Base-by-base conservation (phyloP, 2,888 invertebrate species). In the Unio pictorum region DNA sequence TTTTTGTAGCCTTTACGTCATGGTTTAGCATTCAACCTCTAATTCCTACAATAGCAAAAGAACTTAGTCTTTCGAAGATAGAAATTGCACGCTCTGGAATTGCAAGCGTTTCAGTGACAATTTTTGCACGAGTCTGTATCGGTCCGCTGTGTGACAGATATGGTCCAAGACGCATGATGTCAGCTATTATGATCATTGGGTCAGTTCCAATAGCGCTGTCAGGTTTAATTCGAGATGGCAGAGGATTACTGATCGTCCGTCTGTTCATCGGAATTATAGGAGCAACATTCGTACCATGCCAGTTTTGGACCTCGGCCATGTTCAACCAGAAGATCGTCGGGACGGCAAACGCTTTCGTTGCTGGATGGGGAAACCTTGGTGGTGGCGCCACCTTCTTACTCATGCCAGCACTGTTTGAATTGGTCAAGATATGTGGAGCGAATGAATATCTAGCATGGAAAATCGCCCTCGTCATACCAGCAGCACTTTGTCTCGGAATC, bases 11-110 rank as follows among this genome's bases (percentile, higher is more conserved):
- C 2, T 72, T 75, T 59, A 72, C 72, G 15, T 58, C 74, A 17
- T 75, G 74, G 74, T 75, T 75, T 55, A 70, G 74, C 2, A 65
- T 75, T 4, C 74, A 75, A 54, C 74, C 74, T 54, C 56, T 75
- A 7, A 64, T 75, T 20, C 74, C 74, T 23, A 75, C 72, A 4
- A 75, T 75, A 26, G 60, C 63, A 55, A 70, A 72, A 55, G 74
- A 75, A 28, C 64, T 75, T 4, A 58, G 57, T 7, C 58, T 75
- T 4, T 28, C 66, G 17, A 75, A 75, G 56, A 28, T 56, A 20
- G 65, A 64, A 1, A 61, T 73, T 3, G 73, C 73, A 3, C 64
- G 69, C 59, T 71, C 71, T 8, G 71, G 71, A 11, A 45, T 45
- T 45, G 45, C 45, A 45, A 45, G 45, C 15, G 66, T 73, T 34